Evolutionary conservation across 2,888 invertebrate genomes (phyloP), one percentile per base, ranked within the genome.

Genomic region (Lathronympha strigana): DNA sequence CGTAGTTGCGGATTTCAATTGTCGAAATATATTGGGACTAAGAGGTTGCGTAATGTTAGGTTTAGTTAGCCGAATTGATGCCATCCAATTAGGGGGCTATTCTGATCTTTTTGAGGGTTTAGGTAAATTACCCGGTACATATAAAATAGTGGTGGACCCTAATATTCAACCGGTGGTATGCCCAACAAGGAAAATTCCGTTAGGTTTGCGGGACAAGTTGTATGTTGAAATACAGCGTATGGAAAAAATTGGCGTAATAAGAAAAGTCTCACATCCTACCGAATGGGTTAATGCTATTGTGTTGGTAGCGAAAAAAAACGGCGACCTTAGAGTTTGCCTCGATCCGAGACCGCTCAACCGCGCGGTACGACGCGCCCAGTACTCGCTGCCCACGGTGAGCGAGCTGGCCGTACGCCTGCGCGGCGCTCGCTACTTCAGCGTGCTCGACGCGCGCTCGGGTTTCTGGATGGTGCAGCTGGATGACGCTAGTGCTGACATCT

Each of bases 251-350:
- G 67, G 67, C 11, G 67, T 69, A 0, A 60, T 71, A 21, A 62
- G 68, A 23, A 71, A 71, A 31, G n/a, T n/a, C n/a, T n/a, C n/a
- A n/a, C n/a, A n/a, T n/a, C n/a, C n/a, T n/a, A n/a, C n/a, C n/a
- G n/a, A 61, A 2, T 72, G 75, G 71, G 71, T 70, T 0, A 72
- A 73, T 50, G 68, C 72, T 15, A 70, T 74, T 9, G 73, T 75
- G 4, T 15, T 75, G 9, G 71, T 67, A 0, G 71, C 71, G 3
- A 73, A 71, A 61, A n/a, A 71, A 38, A 47, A 68, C 13, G 67
- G 68, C 38, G 61, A 61, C 36, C 64, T 68, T 25, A 61, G 69
- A 9, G 61, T 71, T 9, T 73, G 71, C 40, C 60, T 72, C 25
- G 68, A 72, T 28, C 73, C 71, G 53, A 68, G 69, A 6, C 67